These are phyloP conservation scores for Epinephelus coioides DNA, from an alignment of 2,797 vertebrate species.

Conservation along the genomic window DNA sequence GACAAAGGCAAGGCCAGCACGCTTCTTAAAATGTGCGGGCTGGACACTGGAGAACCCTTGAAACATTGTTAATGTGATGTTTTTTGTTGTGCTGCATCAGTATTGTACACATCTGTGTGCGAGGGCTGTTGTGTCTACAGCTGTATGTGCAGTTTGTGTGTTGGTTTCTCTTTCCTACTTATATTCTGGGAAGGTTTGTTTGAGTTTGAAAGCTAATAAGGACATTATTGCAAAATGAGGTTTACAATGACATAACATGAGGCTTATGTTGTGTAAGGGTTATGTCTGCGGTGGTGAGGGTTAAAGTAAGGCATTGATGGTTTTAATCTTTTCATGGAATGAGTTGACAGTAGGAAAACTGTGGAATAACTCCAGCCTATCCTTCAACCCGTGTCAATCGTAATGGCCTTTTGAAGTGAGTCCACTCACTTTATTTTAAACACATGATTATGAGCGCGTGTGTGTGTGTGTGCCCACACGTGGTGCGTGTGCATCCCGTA, in stretches of 20 bases:
- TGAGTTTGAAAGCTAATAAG: neutral
- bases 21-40: conserved; percentile 37
- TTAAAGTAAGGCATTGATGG: neutral
- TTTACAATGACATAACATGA: conserved; percentile 1
- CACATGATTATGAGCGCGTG: conserved; percentile 8
- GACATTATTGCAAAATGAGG: neutral
- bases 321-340: conserved; percentile 1
- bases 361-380: neutral
- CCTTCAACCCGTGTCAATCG: conserved; percentile 1
- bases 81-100: neutral
- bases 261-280: neutral
- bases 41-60: conserved; percentile 36
- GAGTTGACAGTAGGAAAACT: neutral
- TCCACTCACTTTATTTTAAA: conserved; percentile 35
- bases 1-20: conserved; percentile 60
- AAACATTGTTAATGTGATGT: conserved; percentile 17
- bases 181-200: neutral
- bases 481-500: conserved; percentile 23
- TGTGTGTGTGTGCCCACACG: conserved; percentile 20
- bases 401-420: conserved; percentile 10
- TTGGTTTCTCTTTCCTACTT: neutral
- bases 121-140: neutral
- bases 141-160: neutral
- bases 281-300: no score
- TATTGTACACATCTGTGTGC: neutral